These are phyloP conservation scores for Abrostola tripartita DNA, from an alignment of 2,888 invertebrate species.

Conservation along the genomic window DNA sequence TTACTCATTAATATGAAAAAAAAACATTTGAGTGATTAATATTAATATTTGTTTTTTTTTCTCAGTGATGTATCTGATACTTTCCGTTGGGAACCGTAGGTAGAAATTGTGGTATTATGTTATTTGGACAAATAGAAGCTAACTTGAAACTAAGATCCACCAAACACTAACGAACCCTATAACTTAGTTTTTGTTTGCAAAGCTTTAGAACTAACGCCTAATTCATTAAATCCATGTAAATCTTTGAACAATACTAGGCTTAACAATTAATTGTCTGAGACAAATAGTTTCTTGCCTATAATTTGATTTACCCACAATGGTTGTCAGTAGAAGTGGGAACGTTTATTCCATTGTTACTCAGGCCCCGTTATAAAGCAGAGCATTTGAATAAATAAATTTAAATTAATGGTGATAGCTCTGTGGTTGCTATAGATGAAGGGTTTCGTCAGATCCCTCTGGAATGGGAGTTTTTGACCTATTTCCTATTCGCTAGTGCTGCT, in stretches of 20 bases:
- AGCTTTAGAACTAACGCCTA: background rate
- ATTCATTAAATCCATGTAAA: conserved; percentile 10
- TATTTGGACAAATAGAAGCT: no score
- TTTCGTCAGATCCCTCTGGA: background rate
- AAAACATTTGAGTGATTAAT: no score
- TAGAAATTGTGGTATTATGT: no score
- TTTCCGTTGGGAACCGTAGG: no score
- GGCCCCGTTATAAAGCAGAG: conserved; percentile 16
- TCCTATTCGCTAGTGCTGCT: no score
- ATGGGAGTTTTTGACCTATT: background rate
- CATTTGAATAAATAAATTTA: conserved; percentile 42
- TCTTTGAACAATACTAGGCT: conserved; percentile 25
- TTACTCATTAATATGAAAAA: no score
- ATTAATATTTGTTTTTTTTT: no score
- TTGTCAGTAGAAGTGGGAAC: conserved; percentile 19
- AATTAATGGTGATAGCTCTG: conserved; percentile 37
- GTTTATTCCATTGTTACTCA: conserved; percentile 27
- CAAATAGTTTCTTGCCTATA: conserved; percentile 46
- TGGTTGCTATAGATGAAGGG: conserved; percentile 15
- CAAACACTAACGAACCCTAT: no score
- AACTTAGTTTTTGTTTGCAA: no score
- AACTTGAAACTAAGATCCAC: no score
- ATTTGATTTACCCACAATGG: conserved; percentile 36
- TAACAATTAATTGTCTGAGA: conserved; percentile 32
- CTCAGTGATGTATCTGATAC: no score